These are phyloP conservation scores for Pheosia gnoma DNA, from an alignment of 2,888 invertebrate genomes.

Conservation along the genomic window DNA sequence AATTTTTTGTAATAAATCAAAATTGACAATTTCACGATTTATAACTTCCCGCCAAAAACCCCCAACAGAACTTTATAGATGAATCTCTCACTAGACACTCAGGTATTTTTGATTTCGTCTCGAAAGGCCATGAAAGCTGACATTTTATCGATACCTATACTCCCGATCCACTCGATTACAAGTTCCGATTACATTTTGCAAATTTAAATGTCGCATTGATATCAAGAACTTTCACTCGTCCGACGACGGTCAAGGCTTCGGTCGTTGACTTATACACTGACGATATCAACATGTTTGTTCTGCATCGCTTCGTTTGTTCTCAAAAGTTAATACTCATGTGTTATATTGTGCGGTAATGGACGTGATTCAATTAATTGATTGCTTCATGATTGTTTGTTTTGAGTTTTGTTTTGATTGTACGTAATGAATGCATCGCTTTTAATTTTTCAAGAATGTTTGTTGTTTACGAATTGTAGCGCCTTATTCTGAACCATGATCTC, in stretches of 20 bases:
- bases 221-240: slow-evolving; percentile 57
- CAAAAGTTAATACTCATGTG: background rate
- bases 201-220: slow-evolving; percentile 13
- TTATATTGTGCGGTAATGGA: slow-evolving; percentile 18
- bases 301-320: slow-evolving; percentile 31
- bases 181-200: slow-evolving; percentile 12
- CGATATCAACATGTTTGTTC: slow-evolving; percentile 5
- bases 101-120: background rate
- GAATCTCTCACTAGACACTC: background rate
- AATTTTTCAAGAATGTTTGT: background rate
- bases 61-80: too few species aligned
- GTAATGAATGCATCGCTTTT: background rate
- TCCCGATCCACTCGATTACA: background rate
- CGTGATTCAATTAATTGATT: slow-evolving; percentile 16
- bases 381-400: slow-evolving; percentile 20
- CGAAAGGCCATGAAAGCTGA: background rate
- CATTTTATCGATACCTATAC: background rate
- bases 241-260: slow-evolving; percentile 61
- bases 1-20: too few species aligned
- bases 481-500: too few species aligned
- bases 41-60: too few species aligned
- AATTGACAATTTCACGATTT: too few species aligned
- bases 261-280: slow-evolving; percentile 47
- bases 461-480: too few species aligned
- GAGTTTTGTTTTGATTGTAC: slow-evolving; percentile 14